These are phyloP conservation scores for Cetonia aurata DNA, from an alignment of 2,888 invertebrate genomes.

Conservation along the genomic window DNA sequence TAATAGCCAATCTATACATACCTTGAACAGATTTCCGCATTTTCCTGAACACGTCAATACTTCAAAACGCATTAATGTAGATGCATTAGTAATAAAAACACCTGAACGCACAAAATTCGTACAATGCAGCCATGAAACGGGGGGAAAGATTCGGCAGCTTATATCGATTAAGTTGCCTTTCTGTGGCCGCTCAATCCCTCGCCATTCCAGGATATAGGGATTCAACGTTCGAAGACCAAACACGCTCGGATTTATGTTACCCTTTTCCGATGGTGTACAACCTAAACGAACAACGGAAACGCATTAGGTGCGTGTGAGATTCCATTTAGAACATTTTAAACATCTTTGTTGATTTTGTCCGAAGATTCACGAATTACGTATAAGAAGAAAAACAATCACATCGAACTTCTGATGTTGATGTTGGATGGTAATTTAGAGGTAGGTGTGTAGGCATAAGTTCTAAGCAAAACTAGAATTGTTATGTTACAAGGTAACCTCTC, in stretches of 20 bases:
- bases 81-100: conserved; percentile 2
- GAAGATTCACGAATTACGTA: no score
- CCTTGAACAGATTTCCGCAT: no score
- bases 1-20: no score
- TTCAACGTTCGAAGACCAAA: conserved; percentile 10
- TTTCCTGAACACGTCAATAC: not conserved
- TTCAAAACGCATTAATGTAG: not conserved
- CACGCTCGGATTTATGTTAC: conserved; percentile 19
- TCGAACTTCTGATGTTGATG: no score
- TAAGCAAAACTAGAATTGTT: no score
- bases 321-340: conserved; percentile 5
- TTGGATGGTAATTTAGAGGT: not conserved
- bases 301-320: not conserved
- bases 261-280: not conserved
- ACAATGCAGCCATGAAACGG: not conserved
- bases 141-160: conserved; percentile 1
- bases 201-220: not conserved
- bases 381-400: no score
- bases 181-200: not conserved
- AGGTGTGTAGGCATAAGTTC: no score
- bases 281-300: conserved; percentile 6
- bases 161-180: conserved; percentile 22
- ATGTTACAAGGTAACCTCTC: no score
- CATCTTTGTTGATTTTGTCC: no score
- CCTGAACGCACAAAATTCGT: not conserved